Evolutionary conservation across 37 sponge, comb jelly and placozoan species (phyloP).

Genomic region (Eunapius fragilis): DNA sequence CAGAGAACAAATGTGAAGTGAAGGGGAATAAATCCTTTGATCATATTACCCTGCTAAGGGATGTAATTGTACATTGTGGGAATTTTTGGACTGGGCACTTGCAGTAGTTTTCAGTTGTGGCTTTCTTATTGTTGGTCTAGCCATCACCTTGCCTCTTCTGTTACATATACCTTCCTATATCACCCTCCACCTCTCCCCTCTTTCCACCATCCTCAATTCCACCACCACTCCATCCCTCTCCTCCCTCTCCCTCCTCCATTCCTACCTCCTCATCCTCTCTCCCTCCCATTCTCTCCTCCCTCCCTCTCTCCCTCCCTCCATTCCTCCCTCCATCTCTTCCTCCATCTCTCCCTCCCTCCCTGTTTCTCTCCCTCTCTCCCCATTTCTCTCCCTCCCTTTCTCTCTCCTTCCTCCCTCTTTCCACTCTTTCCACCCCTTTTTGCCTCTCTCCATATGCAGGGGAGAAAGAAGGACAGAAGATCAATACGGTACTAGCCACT

Average conservation of each 20-base stretch:
- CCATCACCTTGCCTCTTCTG: too few species aligned
- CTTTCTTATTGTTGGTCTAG: too few species aligned
- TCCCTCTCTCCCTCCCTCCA: not conserved
- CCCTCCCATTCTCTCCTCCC: not conserved
- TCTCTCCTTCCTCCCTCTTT: not conserved
- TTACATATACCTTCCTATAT: too few species aligned
- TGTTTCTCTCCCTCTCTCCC: not conserved
- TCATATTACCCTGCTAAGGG: not conserved
- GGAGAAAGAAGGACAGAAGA: constrained; percentile 75
- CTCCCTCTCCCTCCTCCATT: too few species aligned
- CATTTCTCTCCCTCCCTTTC: not conserved
- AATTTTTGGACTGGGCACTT: not conserved
- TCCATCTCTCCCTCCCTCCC: not conserved
- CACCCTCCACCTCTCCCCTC: too few species aligned
- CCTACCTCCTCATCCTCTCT: not conserved
- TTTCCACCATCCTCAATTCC: too few species aligned
- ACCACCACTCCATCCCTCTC: too few species aligned
- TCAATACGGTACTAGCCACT: constrained; percentile 88
- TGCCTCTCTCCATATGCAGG: constrained; percentile 11
- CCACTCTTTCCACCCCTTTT: not conserved
- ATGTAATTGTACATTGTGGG: not conserved
- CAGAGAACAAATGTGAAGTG: not conserved
- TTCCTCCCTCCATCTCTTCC: not conserved
- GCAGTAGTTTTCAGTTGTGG: too few species aligned
- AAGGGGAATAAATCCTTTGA: not conserved